phyloP scores from a whole-genome alignment of 2,113 vertebrate genomes.

The Channa argus region DNA sequence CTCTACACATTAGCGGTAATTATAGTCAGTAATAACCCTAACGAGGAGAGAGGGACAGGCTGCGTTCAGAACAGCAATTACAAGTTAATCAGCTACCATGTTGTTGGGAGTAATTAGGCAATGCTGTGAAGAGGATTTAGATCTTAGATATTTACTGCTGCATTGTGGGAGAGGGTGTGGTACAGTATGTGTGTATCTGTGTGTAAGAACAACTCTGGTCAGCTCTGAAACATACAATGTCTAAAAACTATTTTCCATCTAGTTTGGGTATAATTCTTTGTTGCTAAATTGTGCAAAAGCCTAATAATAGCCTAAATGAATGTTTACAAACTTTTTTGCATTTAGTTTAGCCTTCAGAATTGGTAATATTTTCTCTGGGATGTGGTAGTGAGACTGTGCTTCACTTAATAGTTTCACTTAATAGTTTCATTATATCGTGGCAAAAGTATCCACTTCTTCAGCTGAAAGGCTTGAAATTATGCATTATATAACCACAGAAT shows the following conservation, averaged over 20 bases:
- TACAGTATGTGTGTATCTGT: neutral
- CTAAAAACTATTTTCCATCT: too few species aligned
- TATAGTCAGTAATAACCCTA: constrained; percentile 99
- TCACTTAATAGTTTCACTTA: neutral
- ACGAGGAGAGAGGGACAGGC: constrained; percentile 97
- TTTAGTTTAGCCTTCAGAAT: too few species aligned
- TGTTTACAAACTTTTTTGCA: too few species aligned
- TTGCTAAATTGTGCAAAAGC: too few species aligned
- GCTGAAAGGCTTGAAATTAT: neutral
- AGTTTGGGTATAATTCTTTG: too few species aligned
- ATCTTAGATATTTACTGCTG: constrained; percentile 76
- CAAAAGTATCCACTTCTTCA: neutral
- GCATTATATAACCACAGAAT: neutral
- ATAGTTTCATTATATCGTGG: neutral
- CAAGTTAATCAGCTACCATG: constrained; percentile 99
- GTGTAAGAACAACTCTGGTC: constrained; percentile 32
- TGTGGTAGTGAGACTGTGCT: too few species aligned
- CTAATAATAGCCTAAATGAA: too few species aligned
- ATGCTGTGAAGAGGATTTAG: constrained; percentile 76
- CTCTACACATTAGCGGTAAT: constrained; percentile 98
- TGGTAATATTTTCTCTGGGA: too few species aligned
- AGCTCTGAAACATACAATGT: neutral
- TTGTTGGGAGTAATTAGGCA: constrained; percentile 96
- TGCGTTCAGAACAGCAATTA: constrained; percentile 97
- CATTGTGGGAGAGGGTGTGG: constrained; percentile 38